Conservation (phyloP, 2,888 invertebrate genomes). For the Cinara cedri region DNA sequence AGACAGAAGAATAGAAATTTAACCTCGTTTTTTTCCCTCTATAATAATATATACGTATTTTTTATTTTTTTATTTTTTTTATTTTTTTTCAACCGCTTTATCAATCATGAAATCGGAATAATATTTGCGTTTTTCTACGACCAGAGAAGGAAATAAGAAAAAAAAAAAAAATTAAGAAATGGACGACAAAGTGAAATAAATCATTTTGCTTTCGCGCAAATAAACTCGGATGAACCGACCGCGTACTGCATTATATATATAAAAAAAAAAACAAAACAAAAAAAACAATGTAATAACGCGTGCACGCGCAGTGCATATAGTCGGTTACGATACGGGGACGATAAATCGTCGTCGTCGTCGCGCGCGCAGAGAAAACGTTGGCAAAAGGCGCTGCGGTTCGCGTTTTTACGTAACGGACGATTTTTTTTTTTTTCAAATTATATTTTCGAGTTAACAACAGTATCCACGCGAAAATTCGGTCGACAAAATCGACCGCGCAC, state of each 20-base stretch:
- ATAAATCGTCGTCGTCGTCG: constrained; percentile 41
- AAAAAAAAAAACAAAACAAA: not conserved
- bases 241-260: not conserved
- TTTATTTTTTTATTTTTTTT: not conserved
- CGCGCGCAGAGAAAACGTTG: constrained; percentile 2
- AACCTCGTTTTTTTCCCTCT: constrained; percentile 51
- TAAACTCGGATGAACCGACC: constrained; percentile 49
- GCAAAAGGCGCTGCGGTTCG: constrained; percentile 20
- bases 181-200: constrained; percentile 44
- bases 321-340: constrained; percentile 16
- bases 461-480: not conserved
- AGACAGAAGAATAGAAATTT: constrained; percentile 54
- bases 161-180: constrained; percentile 37
- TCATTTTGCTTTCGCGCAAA: constrained; percentile 42
- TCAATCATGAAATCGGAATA: constrained; percentile 55
- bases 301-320: constrained; percentile 32
- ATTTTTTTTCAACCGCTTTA: constrained; percentile 38
- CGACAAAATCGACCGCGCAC: not conserved
- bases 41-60: no score
- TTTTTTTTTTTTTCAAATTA: no score
- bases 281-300: constrained; percentile 48
- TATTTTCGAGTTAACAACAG: no score
- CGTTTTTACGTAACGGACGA: no score
- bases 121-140: constrained; percentile 47
- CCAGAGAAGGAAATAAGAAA: not conserved